Percentiles rank a stretch among this genome's conserved stretches.
Conservation (phyloP, 2,113 vertebrate genomes). For the Delphinapterus leucas region DNA sequence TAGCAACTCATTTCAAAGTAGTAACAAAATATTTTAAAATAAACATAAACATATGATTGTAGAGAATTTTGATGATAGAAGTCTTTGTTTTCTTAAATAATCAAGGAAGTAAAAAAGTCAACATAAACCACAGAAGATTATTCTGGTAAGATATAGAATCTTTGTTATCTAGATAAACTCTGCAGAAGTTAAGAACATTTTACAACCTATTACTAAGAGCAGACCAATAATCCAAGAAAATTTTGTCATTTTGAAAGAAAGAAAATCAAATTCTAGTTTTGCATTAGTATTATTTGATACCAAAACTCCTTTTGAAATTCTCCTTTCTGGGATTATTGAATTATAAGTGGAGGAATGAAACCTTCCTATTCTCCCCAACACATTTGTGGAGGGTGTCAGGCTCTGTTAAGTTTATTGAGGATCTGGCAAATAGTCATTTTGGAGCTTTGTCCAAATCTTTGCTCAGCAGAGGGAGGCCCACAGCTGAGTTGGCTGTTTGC, state of each 20-base stretch:
- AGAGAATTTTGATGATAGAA: background rate
- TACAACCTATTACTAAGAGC: background rate
- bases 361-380: background rate
- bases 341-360: background rate
- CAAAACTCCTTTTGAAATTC: background rate
- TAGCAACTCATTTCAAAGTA: background rate
- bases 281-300: background rate
- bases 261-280: background rate
- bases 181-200: background rate
- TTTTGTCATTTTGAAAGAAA: conserved; percentile 16
- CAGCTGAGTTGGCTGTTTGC: conserved; percentile 2
- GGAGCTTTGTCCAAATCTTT: conserved; percentile 45
- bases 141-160: background rate
- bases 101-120: background rate
- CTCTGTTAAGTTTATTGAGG: conserved; percentile 21
- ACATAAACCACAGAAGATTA: background rate
- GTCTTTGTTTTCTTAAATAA: background rate
- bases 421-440: conserved; percentile 33
- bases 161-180: background rate
- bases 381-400: background rate
- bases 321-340: background rate
- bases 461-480: conserved; percentile 27
- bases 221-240: background rate
- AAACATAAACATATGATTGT: background rate
- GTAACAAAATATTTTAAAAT: background rate